These are phyloP conservation scores for Aelia acuminata DNA, from an alignment of 2,888 invertebrate genomes.

Conservation along the genomic window DNA sequence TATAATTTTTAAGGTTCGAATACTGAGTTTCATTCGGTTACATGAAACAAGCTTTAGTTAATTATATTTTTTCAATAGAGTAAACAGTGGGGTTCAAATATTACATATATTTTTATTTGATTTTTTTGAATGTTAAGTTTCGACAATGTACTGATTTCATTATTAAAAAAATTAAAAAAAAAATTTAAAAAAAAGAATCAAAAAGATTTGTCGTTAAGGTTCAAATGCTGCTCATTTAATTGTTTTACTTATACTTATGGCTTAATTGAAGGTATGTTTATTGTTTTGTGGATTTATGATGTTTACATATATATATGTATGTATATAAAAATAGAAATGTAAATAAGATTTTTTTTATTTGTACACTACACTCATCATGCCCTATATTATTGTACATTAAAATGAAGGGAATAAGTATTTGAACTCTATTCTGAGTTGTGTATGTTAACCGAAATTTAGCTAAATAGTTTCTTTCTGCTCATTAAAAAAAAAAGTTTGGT, in stretches of 20 bases:
- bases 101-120: constrained; percentile 54
- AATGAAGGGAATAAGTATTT: constrained; percentile 4
- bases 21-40: background rate
- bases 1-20: constrained; percentile 38
- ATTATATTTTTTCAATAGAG: background rate
- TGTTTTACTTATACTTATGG: constrained; percentile 45
- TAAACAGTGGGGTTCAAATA: constrained; percentile 57
- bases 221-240: constrained; percentile 47
- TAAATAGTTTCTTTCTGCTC: background rate
- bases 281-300: constrained; percentile 48
- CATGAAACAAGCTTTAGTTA: background rate
- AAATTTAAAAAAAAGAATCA: background rate
- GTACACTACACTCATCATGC: constrained; percentile 25
- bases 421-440: constrained; percentile 22
- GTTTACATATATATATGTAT: constrained; percentile 32
- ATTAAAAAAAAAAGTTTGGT: background rate
- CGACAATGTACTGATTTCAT: constrained; percentile 26
- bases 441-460: constrained; percentile 44
- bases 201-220: constrained; percentile 26
- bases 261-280: constrained; percentile 44
- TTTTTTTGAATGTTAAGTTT: constrained; percentile 45
- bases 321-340: constrained; percentile 43
- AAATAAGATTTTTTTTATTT: constrained; percentile 34
- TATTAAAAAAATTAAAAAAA: constrained; percentile 9
- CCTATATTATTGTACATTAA: constrained; percentile 22